Evolutionary conservation across 2,113 vertebrate genomes (phyloP).

Genomic region (Uria aalge): DNA sequence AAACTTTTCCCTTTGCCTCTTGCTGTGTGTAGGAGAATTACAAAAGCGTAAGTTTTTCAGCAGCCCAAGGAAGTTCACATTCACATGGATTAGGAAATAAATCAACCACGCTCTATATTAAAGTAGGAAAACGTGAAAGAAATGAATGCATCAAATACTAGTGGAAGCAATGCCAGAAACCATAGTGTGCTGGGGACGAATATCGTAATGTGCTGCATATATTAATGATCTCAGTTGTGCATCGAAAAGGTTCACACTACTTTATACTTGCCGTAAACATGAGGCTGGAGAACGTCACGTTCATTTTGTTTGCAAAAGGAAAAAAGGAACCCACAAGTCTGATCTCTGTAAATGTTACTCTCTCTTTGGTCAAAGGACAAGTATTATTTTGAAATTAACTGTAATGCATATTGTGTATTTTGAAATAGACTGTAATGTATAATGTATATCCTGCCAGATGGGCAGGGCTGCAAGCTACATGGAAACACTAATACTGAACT

Average conservation of each 20-base stretch:
- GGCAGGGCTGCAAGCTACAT: neutral
- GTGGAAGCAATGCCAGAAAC: conserved; percentile 65
- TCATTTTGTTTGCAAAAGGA: neutral
- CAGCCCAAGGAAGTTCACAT: conserved; percentile 24
- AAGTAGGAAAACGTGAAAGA: conserved; percentile 37
- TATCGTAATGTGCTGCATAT: neutral
- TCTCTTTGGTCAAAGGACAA: neutral
- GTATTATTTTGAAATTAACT: neutral
- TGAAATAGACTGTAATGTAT: neutral
- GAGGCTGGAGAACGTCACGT: neutral
- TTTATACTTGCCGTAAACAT: neutral
- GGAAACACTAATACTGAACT: neutral
- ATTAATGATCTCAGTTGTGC: neutral
- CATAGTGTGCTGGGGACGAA: conserved; percentile 22
- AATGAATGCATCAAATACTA: conserved; percentile 18
- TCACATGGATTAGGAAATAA: conserved; percentile 66
- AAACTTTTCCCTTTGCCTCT: conserved; percentile 53
- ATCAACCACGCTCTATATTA: conserved; percentile 33
- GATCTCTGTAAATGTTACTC: neutral
- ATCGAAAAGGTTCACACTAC: neutral
- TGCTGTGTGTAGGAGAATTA: conserved; percentile 34
- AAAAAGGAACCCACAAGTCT: neutral
- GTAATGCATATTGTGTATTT: neutral
- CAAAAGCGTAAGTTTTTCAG: conserved; percentile 40
- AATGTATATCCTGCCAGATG: neutral